Base-by-base conservation (phyloP, 2,888 invertebrate genomes). In the Andrena chrysosceles region DNA sequence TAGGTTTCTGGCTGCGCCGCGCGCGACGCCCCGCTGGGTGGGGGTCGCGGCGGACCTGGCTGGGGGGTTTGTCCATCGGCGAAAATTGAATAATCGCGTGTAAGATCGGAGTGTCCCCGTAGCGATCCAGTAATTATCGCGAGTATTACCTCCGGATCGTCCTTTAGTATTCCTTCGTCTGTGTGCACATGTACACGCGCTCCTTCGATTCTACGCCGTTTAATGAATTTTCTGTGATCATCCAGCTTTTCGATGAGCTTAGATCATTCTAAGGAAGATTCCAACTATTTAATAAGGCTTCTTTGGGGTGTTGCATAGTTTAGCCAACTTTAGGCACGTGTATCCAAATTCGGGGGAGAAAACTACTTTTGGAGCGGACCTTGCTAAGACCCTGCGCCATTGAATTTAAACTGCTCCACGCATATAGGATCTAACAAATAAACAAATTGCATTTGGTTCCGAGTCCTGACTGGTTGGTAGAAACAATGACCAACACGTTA, bases 1-100 rank as follows among this genome's bases (percentile, higher is more conserved):
- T 66, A 72, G 60, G 72, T 70, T 31, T 48, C 80, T 26, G 35
- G 20, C 69, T 49, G 52, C 48, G 52, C 48, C 29, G 48, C 60
- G 29, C 62, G 42, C 60, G n/a, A 16, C n/a, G 10, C 29, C 31
- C 35, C 33, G 29, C 1, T 2, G 2, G 20, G n/a, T 2, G 10
- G 23, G 8, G 35, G 10, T 10, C 23, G 5, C 8, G 33, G 23
- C 26, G 3, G 10, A 4, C 56, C 42, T 16, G 16, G 0, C 42
- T 13, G 64, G 7, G 10, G 6, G 35, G 20, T 20, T 56, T 7
- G 68, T 52, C 23, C 66, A 48, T 68, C 13, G 23, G 31, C 42
- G 59, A 13, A 62, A 54, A 48, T 66, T 49, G 64, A 59, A 26
- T 35, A 31, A 42, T 49, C 74, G 66, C 59, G 29, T 26, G 64